Evolutionary conservation across 2,888 invertebrate genomes (phyloP), one percentile per base, ranked within the genome.

Genomic region (Agriopis aurantiaria): DNA sequence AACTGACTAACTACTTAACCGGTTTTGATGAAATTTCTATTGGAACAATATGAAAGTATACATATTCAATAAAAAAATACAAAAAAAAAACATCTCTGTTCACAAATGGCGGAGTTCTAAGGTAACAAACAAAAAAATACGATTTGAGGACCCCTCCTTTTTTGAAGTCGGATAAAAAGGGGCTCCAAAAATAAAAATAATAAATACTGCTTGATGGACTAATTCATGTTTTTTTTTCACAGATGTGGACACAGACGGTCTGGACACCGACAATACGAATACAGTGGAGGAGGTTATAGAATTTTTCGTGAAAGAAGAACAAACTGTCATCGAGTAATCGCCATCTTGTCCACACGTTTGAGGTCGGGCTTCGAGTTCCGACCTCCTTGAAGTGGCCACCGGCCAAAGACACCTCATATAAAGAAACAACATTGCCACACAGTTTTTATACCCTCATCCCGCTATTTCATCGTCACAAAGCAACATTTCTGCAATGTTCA

Each of bases 291-390:
- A 99, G 95, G 95, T 97, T 86, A 97, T 99, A 85, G 99, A 99
- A 97, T 99, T 99, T 97, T 98, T 99, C 95, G 96, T 99, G 89
- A 99, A 99, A 96, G 98, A 99, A 95, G 99, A 99, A 96, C 96
- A 96, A 85, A 97, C 96, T 23, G 91, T 96, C 80, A 95, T 97
- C 87, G 97, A 97, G 95, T 97, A 97, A 91, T 93, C 91, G 82
- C 85, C 88, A 92, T 91, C 82, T 74, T 72, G 58, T 65, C 71
- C 60, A 66, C 77, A 82, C 85, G 86, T 87, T 79, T 65, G 87
- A 86, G 90, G 92, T 87, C 90, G 87, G 88, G 76, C 69, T 74
- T 60, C 41, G 49, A 63, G 2, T 75, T 74, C 84, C 87, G 90
- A 71, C 88, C 90, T 89, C 88, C 78, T 68, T 72, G 75, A 73